Percentiles rank a stretch among this genome's conserved stretches.
Evolutionary conservation across 1,140 invertebrate species (phyloP).

Genomic region (Nasonia longicornis): DNA sequence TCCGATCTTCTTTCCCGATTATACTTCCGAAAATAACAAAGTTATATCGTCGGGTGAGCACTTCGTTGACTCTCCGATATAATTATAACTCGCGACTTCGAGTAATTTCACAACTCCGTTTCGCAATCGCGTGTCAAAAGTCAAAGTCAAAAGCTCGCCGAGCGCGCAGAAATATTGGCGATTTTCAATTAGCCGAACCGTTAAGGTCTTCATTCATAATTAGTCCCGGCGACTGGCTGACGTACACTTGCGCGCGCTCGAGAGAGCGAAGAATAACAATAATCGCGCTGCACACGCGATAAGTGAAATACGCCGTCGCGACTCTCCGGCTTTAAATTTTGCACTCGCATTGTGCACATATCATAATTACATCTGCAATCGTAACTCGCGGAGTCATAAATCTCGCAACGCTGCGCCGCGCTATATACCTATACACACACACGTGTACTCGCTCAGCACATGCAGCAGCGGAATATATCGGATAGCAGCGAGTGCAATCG

Average conservation of each 20-base stretch:
- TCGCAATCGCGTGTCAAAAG: no score
- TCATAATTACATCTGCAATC: conserved; percentile 55
- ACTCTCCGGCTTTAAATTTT: conserved; percentile 48
- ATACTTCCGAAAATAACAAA: conserved; percentile 26
- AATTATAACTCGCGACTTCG: background rate
- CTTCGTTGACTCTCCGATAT: conserved; percentile 18
- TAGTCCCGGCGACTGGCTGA: background rate
- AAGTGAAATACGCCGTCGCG: conserved; percentile 33
- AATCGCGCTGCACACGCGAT: conserved; percentile 32
- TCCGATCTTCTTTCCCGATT: conserved; percentile 7
- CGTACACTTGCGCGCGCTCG: background rate
- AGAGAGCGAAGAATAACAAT: conserved; percentile 19
- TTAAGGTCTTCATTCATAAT: background rate
- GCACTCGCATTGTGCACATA: conserved; percentile 44
- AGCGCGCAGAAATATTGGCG: background rate
- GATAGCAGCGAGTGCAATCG: no score
- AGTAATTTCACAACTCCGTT: no score
- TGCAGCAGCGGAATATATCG: background rate
- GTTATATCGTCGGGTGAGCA: conserved; percentile 5
- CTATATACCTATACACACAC: background rate
- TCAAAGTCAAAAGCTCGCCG: background rate
- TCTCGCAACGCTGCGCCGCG: conserved; percentile 14
- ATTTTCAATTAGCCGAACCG: background rate
- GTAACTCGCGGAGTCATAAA: conserved; percentile 46
- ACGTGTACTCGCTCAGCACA: conserved; percentile 37